phyloP scores from a whole-genome alignment of 2,888 invertebrate genomes.

The Dryococelus australis region DNA sequence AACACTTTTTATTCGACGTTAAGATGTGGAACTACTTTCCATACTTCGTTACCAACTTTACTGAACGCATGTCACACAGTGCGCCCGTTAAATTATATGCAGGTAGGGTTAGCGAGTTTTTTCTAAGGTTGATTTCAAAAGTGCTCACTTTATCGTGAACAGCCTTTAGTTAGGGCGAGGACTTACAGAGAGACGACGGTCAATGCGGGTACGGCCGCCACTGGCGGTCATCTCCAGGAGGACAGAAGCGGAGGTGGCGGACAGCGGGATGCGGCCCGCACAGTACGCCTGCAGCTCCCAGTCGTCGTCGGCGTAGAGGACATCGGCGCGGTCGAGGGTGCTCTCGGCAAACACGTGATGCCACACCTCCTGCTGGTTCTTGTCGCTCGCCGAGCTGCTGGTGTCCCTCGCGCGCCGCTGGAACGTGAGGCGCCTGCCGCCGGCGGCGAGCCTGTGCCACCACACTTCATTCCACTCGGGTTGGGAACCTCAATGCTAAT shows the following conservation, averaged over 20 bases:
- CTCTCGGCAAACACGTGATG: slow-evolving; percentile 36
- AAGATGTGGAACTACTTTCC: too few species aligned
- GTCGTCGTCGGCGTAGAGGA: not conserved
- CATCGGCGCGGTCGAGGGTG: not conserved
- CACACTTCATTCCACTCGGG: not conserved
- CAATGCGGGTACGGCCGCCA: slow-evolving; percentile 30
- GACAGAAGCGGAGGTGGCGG: slow-evolving; percentile 35
- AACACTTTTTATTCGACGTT: too few species aligned
- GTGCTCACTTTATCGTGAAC: too few species aligned
- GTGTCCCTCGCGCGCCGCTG: not conserved
- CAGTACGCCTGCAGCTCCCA: slow-evolving; percentile 4
- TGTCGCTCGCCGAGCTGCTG: slow-evolving; percentile 17
- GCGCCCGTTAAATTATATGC: too few species aligned
- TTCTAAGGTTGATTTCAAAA: too few species aligned
- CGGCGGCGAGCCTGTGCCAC: not conserved
- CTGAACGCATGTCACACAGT: too few species aligned
- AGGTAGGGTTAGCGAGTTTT: too few species aligned
- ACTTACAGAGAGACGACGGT: slow-evolving; percentile 25
- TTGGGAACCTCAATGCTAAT: too few species aligned
- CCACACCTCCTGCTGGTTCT: slow-evolving; percentile 32
- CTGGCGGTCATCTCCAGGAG: slow-evolving; percentile 37
- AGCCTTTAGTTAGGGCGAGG: not conserved
- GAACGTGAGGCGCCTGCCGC: not conserved
- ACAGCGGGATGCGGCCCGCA: slow-evolving; percentile 25
- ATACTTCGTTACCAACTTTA: too few species aligned